phyloP scores from a whole-genome alignment of 2,888 invertebrate genomes.

The Hyposoter didymator region DNA sequence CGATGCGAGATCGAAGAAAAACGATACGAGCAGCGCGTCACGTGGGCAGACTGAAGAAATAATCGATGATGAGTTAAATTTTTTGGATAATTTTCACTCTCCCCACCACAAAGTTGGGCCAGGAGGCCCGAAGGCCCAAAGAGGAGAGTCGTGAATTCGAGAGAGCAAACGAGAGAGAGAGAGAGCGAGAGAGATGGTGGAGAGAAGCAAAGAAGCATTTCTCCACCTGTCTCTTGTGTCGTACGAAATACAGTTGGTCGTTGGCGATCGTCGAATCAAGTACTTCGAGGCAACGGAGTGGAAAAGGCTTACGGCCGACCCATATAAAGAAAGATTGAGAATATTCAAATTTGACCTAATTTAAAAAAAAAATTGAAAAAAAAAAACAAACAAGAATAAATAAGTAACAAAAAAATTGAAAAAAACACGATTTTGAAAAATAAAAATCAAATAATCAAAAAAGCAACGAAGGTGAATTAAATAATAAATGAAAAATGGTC shows the following conservation, averaged over 20 bases:
- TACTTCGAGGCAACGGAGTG: slow-evolving; percentile 40
- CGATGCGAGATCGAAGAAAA: not conserved
- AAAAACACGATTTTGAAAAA: not conserved
- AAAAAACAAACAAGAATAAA: not conserved
- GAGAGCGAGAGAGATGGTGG: not conserved
- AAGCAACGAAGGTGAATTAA: not conserved
- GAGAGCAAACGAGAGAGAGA: not conserved
- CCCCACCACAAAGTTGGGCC: slow-evolving; percentile 4
- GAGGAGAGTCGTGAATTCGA: slow-evolving; percentile 1
- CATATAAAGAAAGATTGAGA: slow-evolving; percentile 2
- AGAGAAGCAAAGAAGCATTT: slow-evolving; percentile 71
- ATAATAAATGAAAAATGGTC: not conserved
- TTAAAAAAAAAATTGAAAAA: not conserved
- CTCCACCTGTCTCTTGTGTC: slow-evolving; percentile 75
- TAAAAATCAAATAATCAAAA: not conserved
- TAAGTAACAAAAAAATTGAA: not conserved
- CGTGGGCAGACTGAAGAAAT: not conserved
- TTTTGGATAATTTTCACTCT: slow-evolving; percentile 9
- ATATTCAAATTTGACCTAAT: not conserved
- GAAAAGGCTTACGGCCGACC: slow-evolving; percentile 2
- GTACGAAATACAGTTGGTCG: slow-evolving; percentile 74
- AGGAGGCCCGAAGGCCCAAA: not conserved
- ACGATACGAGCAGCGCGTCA: not conserved
- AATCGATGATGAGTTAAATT: not conserved
- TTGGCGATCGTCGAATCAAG: slow-evolving; percentile 68